Conservation (phyloP, 2,888 invertebrate species). For the Idaea dimidiata region DNA sequence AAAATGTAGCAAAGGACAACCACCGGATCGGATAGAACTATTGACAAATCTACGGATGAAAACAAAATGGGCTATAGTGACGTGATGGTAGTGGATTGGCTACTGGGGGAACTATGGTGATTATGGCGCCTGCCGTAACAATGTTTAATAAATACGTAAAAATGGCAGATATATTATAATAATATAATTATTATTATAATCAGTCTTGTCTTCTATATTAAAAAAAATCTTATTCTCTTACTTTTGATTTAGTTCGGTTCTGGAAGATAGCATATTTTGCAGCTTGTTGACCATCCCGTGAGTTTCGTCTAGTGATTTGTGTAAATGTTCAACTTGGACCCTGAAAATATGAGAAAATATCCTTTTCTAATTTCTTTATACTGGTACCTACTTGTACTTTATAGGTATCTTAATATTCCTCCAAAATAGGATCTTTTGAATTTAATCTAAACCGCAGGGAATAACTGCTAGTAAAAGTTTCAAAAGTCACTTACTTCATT, state of each 20-base stretch:
- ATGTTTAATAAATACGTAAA: too few species aligned
- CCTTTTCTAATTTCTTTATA: not conserved
- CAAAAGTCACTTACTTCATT: conserved; percentile 49
- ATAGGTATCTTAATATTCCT: too few species aligned
- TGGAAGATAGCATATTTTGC: conserved; percentile 61
- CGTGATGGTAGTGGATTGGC: too few species aligned
- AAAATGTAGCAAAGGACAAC: too few species aligned
- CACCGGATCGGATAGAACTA: too few species aligned
- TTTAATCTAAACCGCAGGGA: not conserved
- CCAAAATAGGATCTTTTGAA: not conserved
- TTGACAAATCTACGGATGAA: too few species aligned
- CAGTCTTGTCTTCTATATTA: too few species aligned
- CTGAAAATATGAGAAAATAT: conserved; percentile 39
- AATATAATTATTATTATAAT: too few species aligned
- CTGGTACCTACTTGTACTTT: not conserved
- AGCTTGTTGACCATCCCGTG: conserved; percentile 68
- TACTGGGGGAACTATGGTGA: too few species aligned
- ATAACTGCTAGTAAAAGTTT: not conserved
- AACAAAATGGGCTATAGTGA: too few species aligned
- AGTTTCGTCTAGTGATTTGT: conserved; percentile 70
- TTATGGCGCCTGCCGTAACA: too few species aligned
- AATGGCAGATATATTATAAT: too few species aligned
- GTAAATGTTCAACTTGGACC: conserved; percentile 69
- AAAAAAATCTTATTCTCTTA: conserved; percentile 32
- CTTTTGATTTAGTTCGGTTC: conserved; percentile 63